Evolutionary conservation across 2,797 vertebrate species (phyloP).

Genomic region (Anas bernieri): DNA sequence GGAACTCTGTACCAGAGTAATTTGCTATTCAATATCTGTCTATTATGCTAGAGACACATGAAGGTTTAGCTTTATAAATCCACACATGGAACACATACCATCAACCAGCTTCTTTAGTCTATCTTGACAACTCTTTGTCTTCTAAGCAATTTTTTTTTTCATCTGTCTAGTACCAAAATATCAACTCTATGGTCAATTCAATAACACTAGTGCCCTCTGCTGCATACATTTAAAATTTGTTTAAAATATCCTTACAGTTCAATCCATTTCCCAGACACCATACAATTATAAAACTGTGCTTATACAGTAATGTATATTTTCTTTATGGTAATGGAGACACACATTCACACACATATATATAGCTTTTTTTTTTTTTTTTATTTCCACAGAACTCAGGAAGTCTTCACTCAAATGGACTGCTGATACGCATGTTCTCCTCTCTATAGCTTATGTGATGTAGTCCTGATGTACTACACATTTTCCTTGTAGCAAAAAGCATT

Average conservation of each 20-base stretch:
- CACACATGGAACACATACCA: background rate
- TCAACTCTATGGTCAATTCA: background rate
- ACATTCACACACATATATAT: background rate
- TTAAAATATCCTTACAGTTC: background rate
- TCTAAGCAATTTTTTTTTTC: background rate
- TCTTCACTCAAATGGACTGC: background rate
- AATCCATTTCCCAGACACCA: background rate
- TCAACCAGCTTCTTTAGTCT: background rate
- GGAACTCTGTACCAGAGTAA: background rate
- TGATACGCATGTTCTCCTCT: background rate
- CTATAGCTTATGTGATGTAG: background rate
- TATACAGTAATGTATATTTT: background rate
- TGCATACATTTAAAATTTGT: conserved; percentile 17
- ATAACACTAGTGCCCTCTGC: conserved; percentile 61
- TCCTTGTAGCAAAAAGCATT: background rate
- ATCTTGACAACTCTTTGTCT: background rate
- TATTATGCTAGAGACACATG: background rate
- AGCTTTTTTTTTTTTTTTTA: background rate
- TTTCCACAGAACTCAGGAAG: background rate
- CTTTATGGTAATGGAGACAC: background rate
- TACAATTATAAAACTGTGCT: background rate
- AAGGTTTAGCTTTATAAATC: conserved; percentile 18
- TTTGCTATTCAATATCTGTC: background rate
- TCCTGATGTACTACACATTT: background rate
- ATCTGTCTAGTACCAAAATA: background rate